These are phyloP conservation scores for Chauna torquata DNA, from an alignment of 2,113 vertebrate species.

Conservation along the genomic window DNA sequence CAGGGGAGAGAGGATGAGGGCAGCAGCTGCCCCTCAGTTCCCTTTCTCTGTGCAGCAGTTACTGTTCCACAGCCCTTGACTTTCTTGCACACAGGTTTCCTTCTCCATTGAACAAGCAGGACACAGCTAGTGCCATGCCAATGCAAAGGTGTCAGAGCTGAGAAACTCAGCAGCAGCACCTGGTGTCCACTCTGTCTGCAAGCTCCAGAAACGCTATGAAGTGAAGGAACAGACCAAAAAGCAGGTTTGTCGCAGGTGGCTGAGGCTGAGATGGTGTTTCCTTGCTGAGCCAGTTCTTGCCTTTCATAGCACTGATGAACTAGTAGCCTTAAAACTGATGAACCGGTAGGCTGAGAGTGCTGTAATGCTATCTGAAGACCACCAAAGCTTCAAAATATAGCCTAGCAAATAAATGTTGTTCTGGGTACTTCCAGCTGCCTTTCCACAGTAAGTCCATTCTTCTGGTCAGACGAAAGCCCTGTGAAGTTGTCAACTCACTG, in stretches of 20 bases:
- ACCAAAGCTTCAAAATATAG: neutral
- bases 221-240: neutral
- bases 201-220: neutral
- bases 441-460: neutral
- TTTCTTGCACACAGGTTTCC: neutral
- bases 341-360: neutral
- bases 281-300: neutral
- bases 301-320: neutral
- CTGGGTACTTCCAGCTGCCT: neutral
- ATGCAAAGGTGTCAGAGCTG: neutral
- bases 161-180: neutral
- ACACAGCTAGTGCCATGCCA: neutral
- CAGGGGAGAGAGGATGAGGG: neutral
- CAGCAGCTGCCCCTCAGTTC: neutral
- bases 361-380: neutral
- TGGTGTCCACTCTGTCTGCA: neutral
- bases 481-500: neutral
- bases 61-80: neutral
- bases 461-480: neutral
- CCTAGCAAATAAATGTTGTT: neutral
- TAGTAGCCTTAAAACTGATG: neutral
- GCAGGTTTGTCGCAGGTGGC: neutral
- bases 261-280: neutral
- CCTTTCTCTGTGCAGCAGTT: neutral
- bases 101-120: rapidly evolving